Conservation (phyloP, 2,113 vertebrate genomes). For the Neoarius graeffei region DNA sequence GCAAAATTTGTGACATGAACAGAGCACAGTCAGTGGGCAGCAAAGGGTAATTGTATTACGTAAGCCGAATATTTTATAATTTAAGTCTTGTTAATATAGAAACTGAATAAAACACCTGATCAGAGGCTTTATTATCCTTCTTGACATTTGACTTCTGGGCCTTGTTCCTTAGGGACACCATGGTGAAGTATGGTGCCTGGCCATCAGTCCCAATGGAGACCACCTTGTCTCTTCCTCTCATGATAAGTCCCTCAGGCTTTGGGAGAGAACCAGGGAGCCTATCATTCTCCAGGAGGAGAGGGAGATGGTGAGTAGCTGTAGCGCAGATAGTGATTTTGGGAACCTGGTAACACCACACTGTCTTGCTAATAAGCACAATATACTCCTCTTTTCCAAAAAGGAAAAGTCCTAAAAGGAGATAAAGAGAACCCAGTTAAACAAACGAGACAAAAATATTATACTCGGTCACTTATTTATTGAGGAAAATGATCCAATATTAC, state of each 20-base stretch:
- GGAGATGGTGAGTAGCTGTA: conserved; percentile 82
- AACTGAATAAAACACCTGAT: not conserved
- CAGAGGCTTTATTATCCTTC: not conserved
- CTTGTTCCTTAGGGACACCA: conserved; percentile 84
- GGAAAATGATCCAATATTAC: too few species aligned
- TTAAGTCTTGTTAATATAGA: conserved; percentile 13
- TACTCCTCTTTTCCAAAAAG: not conserved
- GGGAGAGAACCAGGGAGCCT: conserved; percentile 92
- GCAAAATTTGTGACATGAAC: conserved; percentile 5
- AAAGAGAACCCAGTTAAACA: too few species aligned
- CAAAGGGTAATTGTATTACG: conserved; percentile 35
- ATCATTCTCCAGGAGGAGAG: conserved; percentile 93
- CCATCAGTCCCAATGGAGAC: conserved; percentile 92
- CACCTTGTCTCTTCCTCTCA: conserved; percentile 90
- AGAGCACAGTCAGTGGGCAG: conserved; percentile 21
- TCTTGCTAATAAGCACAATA: not conserved
- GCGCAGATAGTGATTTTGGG: not conserved
- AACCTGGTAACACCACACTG: not conserved
- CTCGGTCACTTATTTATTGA: too few species aligned
- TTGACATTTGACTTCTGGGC: not conserved
- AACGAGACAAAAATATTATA: too few species aligned
- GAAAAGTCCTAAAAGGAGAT: too few species aligned
- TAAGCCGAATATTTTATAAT: conserved; percentile 10
- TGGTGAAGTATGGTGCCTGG: conserved; percentile 90
- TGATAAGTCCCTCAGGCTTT: conserved; percentile 94